These are phyloP conservation scores for Pseudomugil gertrudae DNA, from an alignment of 2,797 vertebrate genomes.

Conservation along the genomic window DNA sequence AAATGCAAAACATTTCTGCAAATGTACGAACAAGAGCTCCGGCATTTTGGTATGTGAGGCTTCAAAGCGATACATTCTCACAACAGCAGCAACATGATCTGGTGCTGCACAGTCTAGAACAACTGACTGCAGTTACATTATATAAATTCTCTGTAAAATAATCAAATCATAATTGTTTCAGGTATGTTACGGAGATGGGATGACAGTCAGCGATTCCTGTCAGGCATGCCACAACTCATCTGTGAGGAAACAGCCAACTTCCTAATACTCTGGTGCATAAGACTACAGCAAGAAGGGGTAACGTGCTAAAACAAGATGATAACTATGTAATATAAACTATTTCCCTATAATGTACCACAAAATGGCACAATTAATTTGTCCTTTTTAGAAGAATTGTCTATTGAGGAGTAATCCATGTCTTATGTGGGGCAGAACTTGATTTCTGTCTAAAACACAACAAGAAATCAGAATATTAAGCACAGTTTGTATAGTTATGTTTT, in stretches of 20 bases:
- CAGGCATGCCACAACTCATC: conserved; percentile 92
- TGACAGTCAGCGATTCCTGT: conserved; percentile 95
- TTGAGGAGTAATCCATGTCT: neutral
- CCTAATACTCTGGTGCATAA: conserved; percentile 95
- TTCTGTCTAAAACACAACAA: neutral
- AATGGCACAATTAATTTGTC: neutral
- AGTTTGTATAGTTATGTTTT: neutral
- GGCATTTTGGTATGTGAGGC: conserved; percentile 92
- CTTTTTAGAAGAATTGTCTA: neutral
- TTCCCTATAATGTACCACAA: neutral
- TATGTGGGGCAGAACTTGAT: neutral
- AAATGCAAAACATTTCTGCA: conserved; percentile 88
- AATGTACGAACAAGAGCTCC: conserved; percentile 90
- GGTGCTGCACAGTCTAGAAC: neutral
- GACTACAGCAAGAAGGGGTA: conserved; percentile 94
- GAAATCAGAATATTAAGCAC: neutral
- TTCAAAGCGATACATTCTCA: neutral
- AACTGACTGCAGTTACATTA: neutral
- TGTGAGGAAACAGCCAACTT: conserved; percentile 94
- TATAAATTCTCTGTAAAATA: neutral
- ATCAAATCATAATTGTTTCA: conserved; percentile 49
- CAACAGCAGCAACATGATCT: neutral
- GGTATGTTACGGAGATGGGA: conserved; percentile 98
- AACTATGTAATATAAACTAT: neutral
- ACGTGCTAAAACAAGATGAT: conserved; percentile 20